These are phyloP conservation scores for Hylaeus anthracinus DNA, from an alignment of 1,140 invertebrate species.

Conservation along the genomic window DNA sequence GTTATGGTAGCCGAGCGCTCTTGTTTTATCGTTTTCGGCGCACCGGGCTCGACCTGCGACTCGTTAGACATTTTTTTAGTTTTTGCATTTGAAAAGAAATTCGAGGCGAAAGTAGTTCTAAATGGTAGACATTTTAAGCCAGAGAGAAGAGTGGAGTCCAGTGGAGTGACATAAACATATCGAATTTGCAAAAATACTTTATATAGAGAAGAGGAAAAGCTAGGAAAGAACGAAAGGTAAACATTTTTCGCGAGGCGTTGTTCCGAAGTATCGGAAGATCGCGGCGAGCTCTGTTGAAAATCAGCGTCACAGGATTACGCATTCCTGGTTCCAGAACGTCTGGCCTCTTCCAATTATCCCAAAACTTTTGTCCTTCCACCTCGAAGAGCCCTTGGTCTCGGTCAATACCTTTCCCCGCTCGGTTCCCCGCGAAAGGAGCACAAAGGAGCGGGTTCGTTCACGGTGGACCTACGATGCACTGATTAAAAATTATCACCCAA, in stretches of 20 bases:
- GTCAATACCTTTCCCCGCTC: slow-evolving; percentile 56
- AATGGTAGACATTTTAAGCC: too few species aligned
- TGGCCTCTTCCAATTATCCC: slow-evolving; percentile 65
- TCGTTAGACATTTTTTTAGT: slow-evolving; percentile 4
- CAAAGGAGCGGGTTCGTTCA: slow-evolving; percentile 63
- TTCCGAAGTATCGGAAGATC: slow-evolving; percentile 8
- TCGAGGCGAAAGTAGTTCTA: too few species aligned
- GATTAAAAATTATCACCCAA: slow-evolving; percentile 75
- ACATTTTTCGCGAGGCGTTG: neutral
- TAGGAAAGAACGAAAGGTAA: neutral
- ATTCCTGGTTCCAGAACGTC: slow-evolving; percentile 58
- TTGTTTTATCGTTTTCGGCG: slow-evolving; percentile 13
- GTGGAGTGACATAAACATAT: too few species aligned
- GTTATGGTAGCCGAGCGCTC: slow-evolving; percentile 25
- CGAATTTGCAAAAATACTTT: too few species aligned
- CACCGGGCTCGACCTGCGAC: neutral
- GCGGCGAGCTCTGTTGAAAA: slow-evolving; percentile 55
- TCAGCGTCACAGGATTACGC: slow-evolving; percentile 58
- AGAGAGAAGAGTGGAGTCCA: too few species aligned
- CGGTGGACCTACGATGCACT: slow-evolving; percentile 66
- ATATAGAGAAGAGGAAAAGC: too few species aligned
- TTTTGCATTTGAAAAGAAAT: too few species aligned
- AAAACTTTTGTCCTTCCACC: slow-evolving; percentile 66
- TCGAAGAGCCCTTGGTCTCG: slow-evolving; percentile 30
- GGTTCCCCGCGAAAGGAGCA: slow-evolving; percentile 57